Base-by-base conservation (phyloP, 2,888 invertebrate genomes). In the Agonopterix heracliana region DNA sequence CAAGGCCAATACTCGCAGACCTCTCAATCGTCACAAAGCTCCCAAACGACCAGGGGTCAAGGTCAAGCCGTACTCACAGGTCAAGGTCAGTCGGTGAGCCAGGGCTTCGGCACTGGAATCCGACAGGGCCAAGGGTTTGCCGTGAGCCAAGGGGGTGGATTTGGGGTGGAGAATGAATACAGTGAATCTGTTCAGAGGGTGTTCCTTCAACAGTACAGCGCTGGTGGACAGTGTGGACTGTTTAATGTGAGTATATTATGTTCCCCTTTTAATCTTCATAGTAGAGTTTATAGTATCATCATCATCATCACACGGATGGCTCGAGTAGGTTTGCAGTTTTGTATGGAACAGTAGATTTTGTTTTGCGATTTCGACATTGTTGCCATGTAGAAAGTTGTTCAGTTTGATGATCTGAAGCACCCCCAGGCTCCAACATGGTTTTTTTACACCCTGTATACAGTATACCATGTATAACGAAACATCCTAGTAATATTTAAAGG, bases 181-280 rank as follows among this genome's bases (percentile, higher is more conserved):
- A 71, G 72, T 7, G 80, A 73, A 44, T 76, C 78, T 0, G 62
- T 67, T 0, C 68, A 72, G 41, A 66, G 86, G 34, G 78, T 85
- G 9, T 78, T 76, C 68, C 52, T 85, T 45, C 60, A 64, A 47
- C 68, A 60, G 45, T 83, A 79, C 59, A 70, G 63, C 43, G 83
- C 71, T 0, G 63, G 60, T 1, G 83, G 82, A 9, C 73, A 83
- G 14, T 87, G 87, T 52, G 87, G 87, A 34, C 13, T 78, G 0
- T 53, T 74, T n/a, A 81, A 85, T 53, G 87, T 87, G 56, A 86
- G 85, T 84, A 49, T 26, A 26, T 7, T 7, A 26, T 26, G 7
- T 26, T 26, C 2, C 2, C 14, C 1, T 14, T 14, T 14, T 26
- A 17, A 17, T 17, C 17, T 17, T 17, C 17, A 17, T 17, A 12